These are phyloP conservation scores for Nannoperca australis DNA, from an alignment of 2,797 vertebrate species.

Conservation along the genomic window DNA sequence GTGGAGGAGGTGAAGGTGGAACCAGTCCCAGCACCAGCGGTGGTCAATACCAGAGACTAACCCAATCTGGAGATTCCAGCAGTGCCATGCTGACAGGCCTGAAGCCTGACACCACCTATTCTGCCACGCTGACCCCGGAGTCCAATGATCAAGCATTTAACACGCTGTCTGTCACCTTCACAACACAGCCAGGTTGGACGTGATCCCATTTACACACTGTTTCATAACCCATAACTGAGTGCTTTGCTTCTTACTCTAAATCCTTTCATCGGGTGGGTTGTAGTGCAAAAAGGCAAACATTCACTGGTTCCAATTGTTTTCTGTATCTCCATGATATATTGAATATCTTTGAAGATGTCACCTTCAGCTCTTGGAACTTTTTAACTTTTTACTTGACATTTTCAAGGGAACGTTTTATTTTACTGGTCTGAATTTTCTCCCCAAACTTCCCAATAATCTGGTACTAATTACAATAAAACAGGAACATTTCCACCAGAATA, in stretches of 20 bases:
- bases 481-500: neutral
- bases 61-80: constrained; percentile 82
- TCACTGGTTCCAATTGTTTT: no score
- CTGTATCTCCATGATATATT: no score
- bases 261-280: neutral
- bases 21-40: constrained; percentile 79
- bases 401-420: neutral
- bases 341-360: neutral
- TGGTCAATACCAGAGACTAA: constrained; percentile 71
- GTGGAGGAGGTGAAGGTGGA: constrained; percentile 47
- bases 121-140: constrained; percentile 88
- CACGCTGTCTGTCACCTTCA: constrained; percentile 87
- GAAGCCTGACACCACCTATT: constrained; percentile 88
- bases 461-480: neutral
- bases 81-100: constrained; percentile 82
- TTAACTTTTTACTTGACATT: neutral
- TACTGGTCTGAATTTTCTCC: neutral
- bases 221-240: neutral
- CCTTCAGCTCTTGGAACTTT: neutral
- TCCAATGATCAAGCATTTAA: constrained; percentile 86
- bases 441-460: neutral
- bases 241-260: neutral
- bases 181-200: constrained; percentile 87
- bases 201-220: neutral
- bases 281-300: no score